These are phyloP conservation scores for Euleptes europaea DNA, from an alignment of 2,113 vertebrate genomes.

Conservation along the genomic window DNA sequence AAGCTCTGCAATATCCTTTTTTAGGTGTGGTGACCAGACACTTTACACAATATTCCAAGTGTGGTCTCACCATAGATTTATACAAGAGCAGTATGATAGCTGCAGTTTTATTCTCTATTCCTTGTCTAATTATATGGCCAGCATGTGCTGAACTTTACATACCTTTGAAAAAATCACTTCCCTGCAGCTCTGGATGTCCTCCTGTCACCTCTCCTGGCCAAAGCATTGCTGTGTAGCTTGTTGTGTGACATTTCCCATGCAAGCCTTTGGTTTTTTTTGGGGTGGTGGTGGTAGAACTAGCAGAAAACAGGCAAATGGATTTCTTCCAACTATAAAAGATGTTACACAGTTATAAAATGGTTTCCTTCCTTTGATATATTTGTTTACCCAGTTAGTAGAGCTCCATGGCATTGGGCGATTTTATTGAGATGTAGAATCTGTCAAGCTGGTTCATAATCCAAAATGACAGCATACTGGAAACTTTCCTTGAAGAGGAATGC, in stretches of 20 bases:
- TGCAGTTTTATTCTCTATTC: too few species aligned
- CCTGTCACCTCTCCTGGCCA: not conserved
- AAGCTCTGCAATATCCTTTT: too few species aligned
- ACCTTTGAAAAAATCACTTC: not conserved
- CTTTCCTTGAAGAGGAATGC: conserved; percentile 60
- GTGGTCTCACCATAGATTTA: too few species aligned
- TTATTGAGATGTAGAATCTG: conserved; percentile 40
- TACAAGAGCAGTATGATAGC: too few species aligned
- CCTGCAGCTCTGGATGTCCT: not conserved
- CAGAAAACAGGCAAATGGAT: not conserved
- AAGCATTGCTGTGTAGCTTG: not conserved
- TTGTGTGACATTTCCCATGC: not conserved
- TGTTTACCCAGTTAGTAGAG: not conserved
- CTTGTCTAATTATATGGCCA: too few species aligned
- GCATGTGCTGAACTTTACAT: not conserved
- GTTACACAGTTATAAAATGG: not conserved
- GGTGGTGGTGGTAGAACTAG: not conserved
- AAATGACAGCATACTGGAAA: conserved; percentile 51
- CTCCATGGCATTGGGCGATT: conserved; percentile 42
- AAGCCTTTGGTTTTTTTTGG: not conserved
- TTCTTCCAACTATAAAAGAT: not conserved
- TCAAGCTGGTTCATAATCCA: conserved; percentile 32
- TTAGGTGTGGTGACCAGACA: too few species aligned
- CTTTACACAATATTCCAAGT: too few species aligned
- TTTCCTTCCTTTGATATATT: not conserved